Percentiles rank a stretch among this genome's conserved stretches.
Evolutionary conservation across 2,888 invertebrate species (phyloP).

Genomic region (Zhuqinia jingwanae): DNA sequence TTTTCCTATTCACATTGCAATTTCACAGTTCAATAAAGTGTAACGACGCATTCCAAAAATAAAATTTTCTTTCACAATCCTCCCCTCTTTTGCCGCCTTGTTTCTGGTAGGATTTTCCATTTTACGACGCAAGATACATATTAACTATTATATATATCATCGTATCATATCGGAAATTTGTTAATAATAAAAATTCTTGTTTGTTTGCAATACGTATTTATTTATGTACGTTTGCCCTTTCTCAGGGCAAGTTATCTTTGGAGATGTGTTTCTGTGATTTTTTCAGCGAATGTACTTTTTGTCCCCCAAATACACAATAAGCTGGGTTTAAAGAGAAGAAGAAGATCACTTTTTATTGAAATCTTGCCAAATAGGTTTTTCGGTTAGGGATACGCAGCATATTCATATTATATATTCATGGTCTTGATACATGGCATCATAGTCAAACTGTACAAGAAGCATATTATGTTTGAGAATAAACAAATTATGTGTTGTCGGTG

Average conservation of each 20-base stretch:
- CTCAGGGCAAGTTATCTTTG: slow-evolving; percentile 27
- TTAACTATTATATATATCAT: no score
- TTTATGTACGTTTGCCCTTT: slow-evolving; percentile 29
- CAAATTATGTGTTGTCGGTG: not conserved
- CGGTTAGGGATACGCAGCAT: slow-evolving; percentile 64
- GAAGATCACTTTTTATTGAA: slow-evolving; percentile 59
- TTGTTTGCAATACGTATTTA: no score
- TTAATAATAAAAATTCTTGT: no score
- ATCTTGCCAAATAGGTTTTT: slow-evolving; percentile 69
- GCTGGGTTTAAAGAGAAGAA: not conserved
- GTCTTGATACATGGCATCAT: not conserved
- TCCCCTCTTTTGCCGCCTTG: no score
- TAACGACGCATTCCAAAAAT: no score
- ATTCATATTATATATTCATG: no score
- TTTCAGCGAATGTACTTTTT: not conserved
- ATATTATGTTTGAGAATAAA: not conserved
- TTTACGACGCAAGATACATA: no score
- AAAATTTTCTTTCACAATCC: no score
- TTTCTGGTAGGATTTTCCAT: no score
- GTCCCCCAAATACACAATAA: not conserved
- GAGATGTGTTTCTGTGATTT: not conserved
- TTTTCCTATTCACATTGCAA: no score
- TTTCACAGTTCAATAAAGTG: no score
- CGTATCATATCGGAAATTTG: no score
- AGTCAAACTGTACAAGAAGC: not conserved